Conservation (phyloP, 2,888 invertebrate species). For the Cheilosia scutellata region DNA sequence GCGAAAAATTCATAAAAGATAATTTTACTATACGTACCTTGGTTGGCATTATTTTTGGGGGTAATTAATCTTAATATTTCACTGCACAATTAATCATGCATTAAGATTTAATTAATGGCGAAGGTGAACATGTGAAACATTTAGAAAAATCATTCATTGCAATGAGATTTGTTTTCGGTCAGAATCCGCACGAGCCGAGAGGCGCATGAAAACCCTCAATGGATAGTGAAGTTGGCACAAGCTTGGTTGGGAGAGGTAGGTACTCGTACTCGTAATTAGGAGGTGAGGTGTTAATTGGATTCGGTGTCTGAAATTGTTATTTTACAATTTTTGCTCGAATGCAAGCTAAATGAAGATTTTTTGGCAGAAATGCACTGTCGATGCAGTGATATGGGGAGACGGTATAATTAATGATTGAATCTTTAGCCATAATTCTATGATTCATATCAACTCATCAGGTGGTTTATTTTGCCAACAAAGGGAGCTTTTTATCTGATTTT, state of each 20-base stretch:
- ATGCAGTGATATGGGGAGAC: not conserved
- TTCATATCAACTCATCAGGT: no score
- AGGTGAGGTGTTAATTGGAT: conserved; percentile 50
- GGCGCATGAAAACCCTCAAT: conserved; percentile 15
- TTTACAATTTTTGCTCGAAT: conserved; percentile 26
- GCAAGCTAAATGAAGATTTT: conserved; percentile 22
- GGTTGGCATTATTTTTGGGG: not conserved
- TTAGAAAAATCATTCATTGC: not conserved
- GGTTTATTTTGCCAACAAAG: not conserved
- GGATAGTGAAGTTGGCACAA: conserved; percentile 21
- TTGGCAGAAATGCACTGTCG: not conserved
- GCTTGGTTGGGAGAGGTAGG: not conserved
- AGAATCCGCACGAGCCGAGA: conserved; percentile 1
- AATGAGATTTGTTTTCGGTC: not conserved
- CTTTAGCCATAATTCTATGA: not conserved
- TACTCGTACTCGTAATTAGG: not conserved
- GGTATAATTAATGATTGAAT: not conserved
- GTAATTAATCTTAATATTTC: conserved; percentile 38
- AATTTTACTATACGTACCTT: not conserved
- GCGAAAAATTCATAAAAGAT: not conserved
- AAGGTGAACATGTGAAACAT: conserved; percentile 23
- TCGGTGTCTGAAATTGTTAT: conserved; percentile 32
- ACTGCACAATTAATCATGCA: conserved; percentile 44
- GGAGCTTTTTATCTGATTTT: not conserved
- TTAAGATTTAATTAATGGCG: conserved; percentile 28